Conservation (phyloP, 2,888 invertebrate species). For the Myopa tessellatipennis region DNA sequence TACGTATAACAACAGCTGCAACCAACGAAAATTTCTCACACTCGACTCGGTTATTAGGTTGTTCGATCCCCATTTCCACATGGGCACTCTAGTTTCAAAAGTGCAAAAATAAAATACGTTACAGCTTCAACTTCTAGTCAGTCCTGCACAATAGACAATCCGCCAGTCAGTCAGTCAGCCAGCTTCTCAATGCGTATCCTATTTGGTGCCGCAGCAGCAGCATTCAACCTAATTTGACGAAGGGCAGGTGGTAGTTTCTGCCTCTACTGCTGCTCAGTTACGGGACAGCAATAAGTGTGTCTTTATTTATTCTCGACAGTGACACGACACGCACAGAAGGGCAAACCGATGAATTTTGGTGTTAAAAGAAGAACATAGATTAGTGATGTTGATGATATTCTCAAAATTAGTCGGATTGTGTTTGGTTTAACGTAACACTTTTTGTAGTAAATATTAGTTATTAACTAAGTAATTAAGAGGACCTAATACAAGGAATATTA, state of each 20-base stretch:
- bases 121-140: background rate
- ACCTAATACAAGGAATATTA: too few relatives aligned
- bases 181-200: conserved; percentile 37
- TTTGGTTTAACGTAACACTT: too few relatives aligned
- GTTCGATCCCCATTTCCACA: background rate
- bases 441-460: too few relatives aligned
- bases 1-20: conserved; percentile 63
- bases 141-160: background rate
- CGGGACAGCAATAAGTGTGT: conserved; percentile 40
- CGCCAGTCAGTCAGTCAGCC: conserved; percentile 38
- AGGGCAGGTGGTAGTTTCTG: conserved; percentile 64
- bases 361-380: too few relatives aligned
- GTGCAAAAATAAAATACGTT: conserved; percentile 23
- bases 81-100: background rate
- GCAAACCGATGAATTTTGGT: background rate
- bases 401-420: too few relatives aligned
- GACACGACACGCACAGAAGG: conserved; percentile 57
- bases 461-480: too few relatives aligned
- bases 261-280: conserved; percentile 26
- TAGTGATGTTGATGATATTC: too few relatives aligned
- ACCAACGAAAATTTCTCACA: conserved; percentile 66
- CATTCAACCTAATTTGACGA: conserved; percentile 58
- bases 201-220: conserved; percentile 61
- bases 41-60: conserved; percentile 48
- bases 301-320: conserved; percentile 37